Conservation (phyloP, 2,113 vertebrate genomes). For the Cariama cristata region DNA sequence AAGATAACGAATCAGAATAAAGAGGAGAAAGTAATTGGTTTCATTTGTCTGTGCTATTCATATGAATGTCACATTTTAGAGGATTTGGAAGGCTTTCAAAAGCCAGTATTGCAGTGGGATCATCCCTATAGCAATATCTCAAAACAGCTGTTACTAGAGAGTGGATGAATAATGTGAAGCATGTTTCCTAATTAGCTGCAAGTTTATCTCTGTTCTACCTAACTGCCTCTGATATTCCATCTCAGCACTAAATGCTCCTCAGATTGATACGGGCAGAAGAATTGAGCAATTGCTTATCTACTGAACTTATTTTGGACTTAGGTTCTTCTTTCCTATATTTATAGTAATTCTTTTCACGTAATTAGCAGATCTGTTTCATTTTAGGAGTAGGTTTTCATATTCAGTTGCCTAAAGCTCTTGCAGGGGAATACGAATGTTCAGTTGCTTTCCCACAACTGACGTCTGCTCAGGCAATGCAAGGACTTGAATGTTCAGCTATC, state of each 20-base stretch:
- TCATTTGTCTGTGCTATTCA: not conserved
- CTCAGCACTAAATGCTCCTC: conserved; percentile 5
- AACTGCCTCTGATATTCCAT: conserved; percentile 17
- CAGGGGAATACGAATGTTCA: not conserved
- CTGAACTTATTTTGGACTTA: not conserved
- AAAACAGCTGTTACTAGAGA: conserved; percentile 45
- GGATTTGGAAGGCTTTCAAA: conserved; percentile 58
- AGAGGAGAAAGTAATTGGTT: conserved; percentile 44
- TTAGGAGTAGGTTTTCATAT: conserved; percentile 26
- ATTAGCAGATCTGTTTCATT: conserved; percentile 30
- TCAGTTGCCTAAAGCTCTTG: conserved; percentile 22
- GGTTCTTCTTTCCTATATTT: not conserved
- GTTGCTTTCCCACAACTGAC: not conserved
- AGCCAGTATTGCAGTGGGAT: conserved; percentile 17
- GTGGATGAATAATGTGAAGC: not conserved
- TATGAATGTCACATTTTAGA: conserved; percentile 17
- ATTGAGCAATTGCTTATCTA: conserved; percentile 6
- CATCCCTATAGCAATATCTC: conserved; percentile 53
- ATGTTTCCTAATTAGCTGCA: conserved; percentile 42
- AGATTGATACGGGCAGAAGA: not conserved
- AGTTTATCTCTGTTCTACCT: conserved; percentile 16
- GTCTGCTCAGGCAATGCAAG: not conserved
- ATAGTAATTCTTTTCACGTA: conserved; percentile 16
- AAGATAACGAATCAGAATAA: conserved; percentile 14
- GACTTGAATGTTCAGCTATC: not conserved